Evolutionary conservation across 2,797 vertebrate genomes (phyloP).

Genomic region (Tragelaphus eurycerus): DNA sequence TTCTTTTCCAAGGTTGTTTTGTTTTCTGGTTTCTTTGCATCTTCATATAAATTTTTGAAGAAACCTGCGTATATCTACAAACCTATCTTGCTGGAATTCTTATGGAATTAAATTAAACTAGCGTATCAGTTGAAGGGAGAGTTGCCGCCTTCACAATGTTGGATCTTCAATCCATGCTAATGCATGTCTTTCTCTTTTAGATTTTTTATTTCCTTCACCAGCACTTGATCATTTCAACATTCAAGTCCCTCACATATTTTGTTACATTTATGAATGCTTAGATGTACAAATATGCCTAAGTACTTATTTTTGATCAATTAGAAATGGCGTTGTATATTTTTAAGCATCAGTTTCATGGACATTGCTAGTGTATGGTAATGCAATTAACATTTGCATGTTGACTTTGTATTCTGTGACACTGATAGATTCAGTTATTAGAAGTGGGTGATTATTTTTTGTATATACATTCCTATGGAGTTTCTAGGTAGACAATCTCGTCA

Average conservation of each 20-base stretch:
- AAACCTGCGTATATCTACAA: not conserved
- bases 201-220: not conserved
- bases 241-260: not conserved
- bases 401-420: not conserved
- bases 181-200: not conserved
- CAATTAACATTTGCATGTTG: too few species aligned
- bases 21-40: not conserved
- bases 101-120: too few species aligned
- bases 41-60: not conserved
- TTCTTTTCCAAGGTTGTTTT: not conserved
- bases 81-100: not conserved
- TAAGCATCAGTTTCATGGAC: not conserved
- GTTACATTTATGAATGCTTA: not conserved
- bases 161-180: not conserved
- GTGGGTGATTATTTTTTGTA: not conserved
- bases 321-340: too few species aligned
- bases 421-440: not conserved
- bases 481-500: not conserved
- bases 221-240: not conserved
- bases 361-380: not conserved
- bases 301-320: not conserved
- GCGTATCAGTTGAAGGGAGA: accelerated
- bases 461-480: not conserved
- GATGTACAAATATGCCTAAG: not conserved
- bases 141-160: accelerated